Percentiles rank a stretch among this genome's conserved stretches.
phyloP scores from a whole-genome alignment of 2,113 vertebrate genomes.

The Cichladusa arquata region DNA sequence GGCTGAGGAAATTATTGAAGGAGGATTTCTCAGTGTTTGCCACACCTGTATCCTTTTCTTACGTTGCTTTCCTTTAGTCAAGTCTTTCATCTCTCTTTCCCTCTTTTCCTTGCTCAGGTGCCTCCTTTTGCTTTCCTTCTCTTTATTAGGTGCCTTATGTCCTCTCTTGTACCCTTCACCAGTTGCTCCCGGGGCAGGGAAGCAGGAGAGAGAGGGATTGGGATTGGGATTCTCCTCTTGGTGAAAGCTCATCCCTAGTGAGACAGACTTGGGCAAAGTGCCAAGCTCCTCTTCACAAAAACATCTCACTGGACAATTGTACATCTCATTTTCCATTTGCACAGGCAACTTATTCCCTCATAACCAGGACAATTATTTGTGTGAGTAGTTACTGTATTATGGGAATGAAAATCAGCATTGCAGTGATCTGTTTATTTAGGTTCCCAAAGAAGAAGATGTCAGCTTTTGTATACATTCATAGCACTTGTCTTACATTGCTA shows the following conservation, averaged over 20 bases:
- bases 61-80: background rate
- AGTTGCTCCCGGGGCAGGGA: background rate
- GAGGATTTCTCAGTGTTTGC: background rate
- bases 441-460: background rate
- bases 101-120: background rate
- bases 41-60: background rate
- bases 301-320: background rate
- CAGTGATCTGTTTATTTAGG: constrained; percentile 25
- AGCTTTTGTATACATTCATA: background rate
- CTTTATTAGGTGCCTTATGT: background rate
- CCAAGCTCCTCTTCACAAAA: background rate
- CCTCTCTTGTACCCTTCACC: background rate
- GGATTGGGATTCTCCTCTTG: background rate
- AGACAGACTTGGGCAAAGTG: background rate
- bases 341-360: background rate
- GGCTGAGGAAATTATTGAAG: background rate
- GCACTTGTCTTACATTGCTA: background rate
- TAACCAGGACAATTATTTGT: background rate
- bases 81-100: background rate
- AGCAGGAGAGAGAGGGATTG: background rate
- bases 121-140: background rate
- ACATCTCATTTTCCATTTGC: background rate
- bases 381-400: background rate
- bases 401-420: background rate
- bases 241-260: background rate